Conservation (phyloP, 2,113 vertebrate genomes). For the Dryoscopus gambensis region DNA sequence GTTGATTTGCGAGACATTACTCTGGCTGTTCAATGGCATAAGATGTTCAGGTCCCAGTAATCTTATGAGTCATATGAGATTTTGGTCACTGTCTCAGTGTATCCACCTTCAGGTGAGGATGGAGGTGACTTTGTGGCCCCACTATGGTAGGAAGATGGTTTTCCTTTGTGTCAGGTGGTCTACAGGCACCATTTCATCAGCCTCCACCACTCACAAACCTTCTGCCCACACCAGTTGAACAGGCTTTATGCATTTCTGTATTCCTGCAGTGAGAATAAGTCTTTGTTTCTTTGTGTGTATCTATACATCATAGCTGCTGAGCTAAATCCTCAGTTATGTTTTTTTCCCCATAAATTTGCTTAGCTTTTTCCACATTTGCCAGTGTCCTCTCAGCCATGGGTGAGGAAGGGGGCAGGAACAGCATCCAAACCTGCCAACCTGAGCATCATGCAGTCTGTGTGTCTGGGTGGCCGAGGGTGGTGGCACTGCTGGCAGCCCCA, state of each 20-base stretch:
- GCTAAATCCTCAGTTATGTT: neutral
- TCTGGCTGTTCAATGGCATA: neutral
- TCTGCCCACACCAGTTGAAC: no score
- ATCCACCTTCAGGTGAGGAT: neutral
- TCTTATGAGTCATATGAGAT: neutral
- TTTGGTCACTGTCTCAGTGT: neutral
- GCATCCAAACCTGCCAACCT: neutral
- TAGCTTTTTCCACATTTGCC: neutral
- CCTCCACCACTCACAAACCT: neutral
- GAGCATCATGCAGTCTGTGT: neutral
- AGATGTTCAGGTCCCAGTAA: rapidly evolving
- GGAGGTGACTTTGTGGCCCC: neutral
- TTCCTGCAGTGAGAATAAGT: neutral
- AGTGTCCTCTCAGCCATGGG: neutral
- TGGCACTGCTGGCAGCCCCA: neutral
- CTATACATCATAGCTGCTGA: neutral
- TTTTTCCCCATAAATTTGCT: neutral
- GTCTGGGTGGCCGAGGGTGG: neutral
- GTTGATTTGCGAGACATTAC: neutral
- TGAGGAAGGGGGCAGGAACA: neutral
- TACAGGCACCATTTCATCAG: neutral
- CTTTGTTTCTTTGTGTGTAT: neutral
- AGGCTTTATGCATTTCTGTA: neutral
- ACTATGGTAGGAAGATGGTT: neutral
- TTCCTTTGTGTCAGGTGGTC: rapidly evolving